Evolutionary conservation across 1,140 invertebrate species (phyloP).

Genomic region (Drosophila kanapiae): DNA sequence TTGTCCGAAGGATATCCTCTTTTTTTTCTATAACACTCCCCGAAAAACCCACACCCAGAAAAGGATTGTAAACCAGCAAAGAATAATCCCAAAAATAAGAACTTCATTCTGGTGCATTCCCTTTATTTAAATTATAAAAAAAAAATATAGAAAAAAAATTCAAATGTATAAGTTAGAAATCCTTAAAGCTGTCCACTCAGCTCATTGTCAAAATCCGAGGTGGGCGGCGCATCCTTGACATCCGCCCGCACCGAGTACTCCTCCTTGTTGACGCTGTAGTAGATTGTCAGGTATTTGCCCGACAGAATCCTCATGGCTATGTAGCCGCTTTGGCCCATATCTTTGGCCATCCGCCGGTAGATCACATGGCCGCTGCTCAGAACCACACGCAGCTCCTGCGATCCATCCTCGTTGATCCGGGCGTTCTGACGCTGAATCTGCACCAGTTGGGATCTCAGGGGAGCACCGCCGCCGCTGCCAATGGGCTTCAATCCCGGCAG

Average conservation of each 20-base stretch:
- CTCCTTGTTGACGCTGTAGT: slow-evolving; percentile 69
- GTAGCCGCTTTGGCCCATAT: slow-evolving; percentile 52
- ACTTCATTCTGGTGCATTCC: neutral
- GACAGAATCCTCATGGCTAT: slow-evolving; percentile 52
- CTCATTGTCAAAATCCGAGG: slow-evolving; percentile 48
- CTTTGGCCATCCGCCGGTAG: slow-evolving; percentile 55
- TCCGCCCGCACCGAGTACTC: slow-evolving; percentile 74
- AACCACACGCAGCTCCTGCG: slow-evolving; percentile 57
- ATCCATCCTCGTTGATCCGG: slow-evolving; percentile 60
- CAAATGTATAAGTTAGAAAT: neutral
- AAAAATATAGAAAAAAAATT: neutral
- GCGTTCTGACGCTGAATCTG: slow-evolving; percentile 64
- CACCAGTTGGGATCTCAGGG: slow-evolving; percentile 24
- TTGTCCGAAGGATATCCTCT: neutral
- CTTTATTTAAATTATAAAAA: neutral
- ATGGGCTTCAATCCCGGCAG: slow-evolving; percentile 33
- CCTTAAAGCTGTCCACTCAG: slow-evolving; percentile 35
- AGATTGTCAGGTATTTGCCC: slow-evolving; percentile 62
- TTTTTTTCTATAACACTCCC: fast-evolving
- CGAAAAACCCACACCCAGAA: neutral
- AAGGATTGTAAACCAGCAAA: neutral
- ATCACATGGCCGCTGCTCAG: slow-evolving; percentile 67
- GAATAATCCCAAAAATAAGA: neutral
- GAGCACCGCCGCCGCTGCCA: neutral
- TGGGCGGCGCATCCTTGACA: slow-evolving; percentile 42